Evolutionary conservation across 2,888 invertebrate genomes (phyloP), one percentile per base, ranked within the genome.

Genomic region (Nezara viridula): DNA sequence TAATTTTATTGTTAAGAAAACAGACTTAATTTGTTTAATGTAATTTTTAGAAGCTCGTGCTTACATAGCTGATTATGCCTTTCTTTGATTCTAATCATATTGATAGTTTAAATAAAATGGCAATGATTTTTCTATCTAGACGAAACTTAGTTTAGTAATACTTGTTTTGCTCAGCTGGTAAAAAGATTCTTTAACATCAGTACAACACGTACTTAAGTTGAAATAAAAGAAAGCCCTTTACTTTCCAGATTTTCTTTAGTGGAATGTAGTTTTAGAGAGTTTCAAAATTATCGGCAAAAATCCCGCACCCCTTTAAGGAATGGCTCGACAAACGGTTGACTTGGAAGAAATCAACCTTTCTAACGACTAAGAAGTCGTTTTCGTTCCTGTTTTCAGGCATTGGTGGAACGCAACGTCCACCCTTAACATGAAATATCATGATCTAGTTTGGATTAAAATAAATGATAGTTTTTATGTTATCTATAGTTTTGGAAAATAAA

Each of bases 241-340:
- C 66, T 37, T 73, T 73, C 66, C 66, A 32, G 66, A 73, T 73
- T 73, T 73, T 21, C 66, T 32, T 37, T 14, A 2, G 66, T 73
- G 66, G 66, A 73, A 73, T 73, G 32, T 73, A 73, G 66, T 73
- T 73, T 73, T 73, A 73, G 66, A 73, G 66, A 73, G 66, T 32
- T 73, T 73, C 19, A 73, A 73, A 73, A 73, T 73, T 73, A 73
- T 73, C 32, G 66, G 66, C 37, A 73, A 73, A 73, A 73, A 73
- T 73, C 66, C 66, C 32, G 14, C 6, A 19, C 37, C 66, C 21
- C 2, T 19, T 19, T 19, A 73, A 73, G 66, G 66, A 73, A 73
- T 73, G 66, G 66, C 19, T 19, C 66, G 66, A 19, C 32, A 73
- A 37, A 21, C 66, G 19, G 19, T 73, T 73, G 66, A 37, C 66